A percentile compares a stretch with the other conserved stretches of the same genome.
These are phyloP conservation scores for Ptychobarbus kaznakovi DNA, from an alignment of 2,797 vertebrate genomes.

Conservation along the genomic window DNA sequence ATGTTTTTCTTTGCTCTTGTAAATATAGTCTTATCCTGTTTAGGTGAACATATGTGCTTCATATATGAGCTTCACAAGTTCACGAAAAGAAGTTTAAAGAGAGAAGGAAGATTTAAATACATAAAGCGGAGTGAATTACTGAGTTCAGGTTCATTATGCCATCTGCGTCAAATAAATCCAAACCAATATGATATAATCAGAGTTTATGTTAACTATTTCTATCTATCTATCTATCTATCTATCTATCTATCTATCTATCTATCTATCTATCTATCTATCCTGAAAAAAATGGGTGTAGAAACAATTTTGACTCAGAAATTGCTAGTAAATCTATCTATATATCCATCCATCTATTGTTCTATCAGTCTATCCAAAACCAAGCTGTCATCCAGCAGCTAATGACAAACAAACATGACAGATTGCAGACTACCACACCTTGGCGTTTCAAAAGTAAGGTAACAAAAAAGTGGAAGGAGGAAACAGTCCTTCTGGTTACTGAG, in stretches of 20 bases:
- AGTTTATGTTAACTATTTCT: too few relatives aligned
- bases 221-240: not conserved
- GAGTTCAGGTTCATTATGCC: slow-evolving; percentile 15
- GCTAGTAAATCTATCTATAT: not conserved
- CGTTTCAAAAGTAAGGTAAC: slow-evolving; percentile 19
- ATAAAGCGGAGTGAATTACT: not conserved
- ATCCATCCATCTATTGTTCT: not conserved
- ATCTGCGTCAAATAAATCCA: not conserved
- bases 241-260: not conserved
- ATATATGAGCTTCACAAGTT: slow-evolving; percentile 48
- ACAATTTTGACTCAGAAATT: too few relatives aligned
- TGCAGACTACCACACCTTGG: slow-evolving; percentile 18
- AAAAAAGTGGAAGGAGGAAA: slow-evolving; percentile 46
- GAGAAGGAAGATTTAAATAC: not conserved
- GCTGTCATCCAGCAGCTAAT: slow-evolving; percentile 42
- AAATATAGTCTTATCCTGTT: slow-evolving; percentile 59
- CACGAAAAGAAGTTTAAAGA: not conserved
- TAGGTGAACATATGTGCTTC: slow-evolving; percentile 43
- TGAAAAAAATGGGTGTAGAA: too few relatives aligned
- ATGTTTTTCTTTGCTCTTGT: slow-evolving; percentile 80
- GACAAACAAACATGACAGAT: slow-evolving; percentile 49
- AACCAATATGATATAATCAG: not conserved
- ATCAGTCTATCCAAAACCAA: not conserved
- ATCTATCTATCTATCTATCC: not conserved
- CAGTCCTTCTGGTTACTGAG: slow-evolving; percentile 63